phyloP scores from a whole-genome alignment of 2,888 invertebrate genomes.

The Danaus chrysippus region DNA sequence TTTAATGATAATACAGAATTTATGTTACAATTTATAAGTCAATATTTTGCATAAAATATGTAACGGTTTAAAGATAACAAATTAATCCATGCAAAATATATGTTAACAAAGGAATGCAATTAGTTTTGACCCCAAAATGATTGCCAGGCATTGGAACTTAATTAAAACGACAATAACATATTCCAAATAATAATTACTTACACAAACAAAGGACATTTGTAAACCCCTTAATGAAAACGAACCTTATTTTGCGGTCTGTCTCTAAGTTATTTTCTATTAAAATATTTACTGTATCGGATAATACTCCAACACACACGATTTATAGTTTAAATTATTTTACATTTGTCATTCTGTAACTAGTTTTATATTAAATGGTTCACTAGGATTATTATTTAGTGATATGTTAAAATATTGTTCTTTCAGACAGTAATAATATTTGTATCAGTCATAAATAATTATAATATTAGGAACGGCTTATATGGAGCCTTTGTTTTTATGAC shows the following conservation, averaged over 20 bases:
- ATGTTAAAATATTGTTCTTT: too few species aligned
- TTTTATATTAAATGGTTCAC: too few species aligned
- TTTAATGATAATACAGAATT: too few species aligned
- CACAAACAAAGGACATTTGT: slow-evolving; percentile 9
- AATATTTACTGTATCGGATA: neutral
- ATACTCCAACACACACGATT: slow-evolving; percentile 10
- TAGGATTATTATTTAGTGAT: too few species aligned
- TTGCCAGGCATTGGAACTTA: neutral
- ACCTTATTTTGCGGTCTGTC: slow-evolving; percentile 23
- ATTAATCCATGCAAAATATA: neutral
- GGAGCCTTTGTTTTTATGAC: too few species aligned
- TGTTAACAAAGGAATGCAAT: neutral
- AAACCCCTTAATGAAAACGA: slow-evolving; percentile 21
- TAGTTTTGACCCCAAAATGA: neutral
- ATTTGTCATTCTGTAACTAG: neutral
- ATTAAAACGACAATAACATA: slow-evolving; percentile 7
- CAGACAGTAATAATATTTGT: too few species aligned
- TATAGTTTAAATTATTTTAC: slow-evolving; percentile 11
- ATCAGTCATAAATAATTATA: too few species aligned
- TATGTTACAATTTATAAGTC: too few species aligned
- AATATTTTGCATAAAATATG: too few species aligned
- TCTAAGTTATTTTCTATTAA: slow-evolving; percentile 17
- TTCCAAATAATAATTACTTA: slow-evolving; percentile 11
- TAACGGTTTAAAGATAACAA: neutral
- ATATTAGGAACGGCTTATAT: too few species aligned